phyloP scores from a whole-genome alignment of 1,140 invertebrate species.

The Dryas iulia region DNA sequence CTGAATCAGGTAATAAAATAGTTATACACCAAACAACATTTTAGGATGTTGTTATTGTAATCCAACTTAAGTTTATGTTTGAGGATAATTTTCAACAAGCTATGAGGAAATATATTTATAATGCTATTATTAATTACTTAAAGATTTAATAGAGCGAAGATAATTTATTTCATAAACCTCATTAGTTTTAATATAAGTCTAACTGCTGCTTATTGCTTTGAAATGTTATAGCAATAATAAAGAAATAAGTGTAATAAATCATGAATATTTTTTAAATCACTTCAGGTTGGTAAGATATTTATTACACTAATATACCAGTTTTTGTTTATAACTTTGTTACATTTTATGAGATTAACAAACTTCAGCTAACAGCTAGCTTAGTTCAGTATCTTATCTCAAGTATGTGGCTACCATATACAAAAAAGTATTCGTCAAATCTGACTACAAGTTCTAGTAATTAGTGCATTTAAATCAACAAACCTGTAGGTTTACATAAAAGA shows the following conservation, averaged over 20 bases:
- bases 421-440: too few relatives aligned
- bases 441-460: too few relatives aligned
- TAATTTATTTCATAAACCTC: neutral
- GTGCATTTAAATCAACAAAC: too few relatives aligned
- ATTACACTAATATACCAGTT: too few relatives aligned
- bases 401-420: too few relatives aligned
- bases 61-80: neutral
- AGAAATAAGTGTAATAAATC: too few relatives aligned
- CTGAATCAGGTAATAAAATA: constrained; percentile 88
- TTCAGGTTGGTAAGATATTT: neutral
- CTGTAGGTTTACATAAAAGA: too few relatives aligned
- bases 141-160: neutral
- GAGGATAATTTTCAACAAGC: neutral
- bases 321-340: too few relatives aligned
- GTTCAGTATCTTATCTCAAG: too few relatives aligned
- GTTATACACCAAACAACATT: neutral
- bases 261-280: too few relatives aligned
- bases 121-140: neutral
- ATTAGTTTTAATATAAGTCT: neutral
- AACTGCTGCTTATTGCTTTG: neutral
- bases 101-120: neutral
- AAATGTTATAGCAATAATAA: neutral
- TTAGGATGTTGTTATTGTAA: neutral
- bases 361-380: too few relatives aligned
- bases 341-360: too few relatives aligned